Evolutionary conservation across 2,888 invertebrate genomes (phyloP).

Genomic region (Tenthredo notha): DNA sequence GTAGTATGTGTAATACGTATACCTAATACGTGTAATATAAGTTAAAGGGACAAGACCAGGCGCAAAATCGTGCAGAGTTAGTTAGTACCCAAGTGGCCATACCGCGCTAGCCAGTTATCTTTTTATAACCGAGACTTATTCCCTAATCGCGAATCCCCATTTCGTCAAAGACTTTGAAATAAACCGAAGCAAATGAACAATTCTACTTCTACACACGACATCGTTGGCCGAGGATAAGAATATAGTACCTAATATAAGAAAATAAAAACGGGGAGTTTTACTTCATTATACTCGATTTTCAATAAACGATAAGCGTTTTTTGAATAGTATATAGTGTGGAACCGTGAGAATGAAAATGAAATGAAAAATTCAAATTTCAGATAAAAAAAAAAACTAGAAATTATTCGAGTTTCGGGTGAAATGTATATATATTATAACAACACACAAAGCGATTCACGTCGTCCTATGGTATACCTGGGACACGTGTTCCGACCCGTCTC

Average conservation of each 20-base stretch:
- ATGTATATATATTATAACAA: slow-evolving; percentile 54
- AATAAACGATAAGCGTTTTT: not conserved
- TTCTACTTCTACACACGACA: not conserved
- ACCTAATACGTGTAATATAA: not conserved
- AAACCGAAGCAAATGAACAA: not conserved
- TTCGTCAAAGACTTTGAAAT: not conserved
- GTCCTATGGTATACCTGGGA: slow-evolving; percentile 42
- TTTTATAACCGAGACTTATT: not conserved
- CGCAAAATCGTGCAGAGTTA: not conserved
- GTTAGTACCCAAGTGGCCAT: slow-evolving; percentile 12
- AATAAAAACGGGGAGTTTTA: not conserved
- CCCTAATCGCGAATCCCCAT: not conserved
- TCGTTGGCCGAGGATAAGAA: not conserved
- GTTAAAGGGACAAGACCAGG: not conserved
- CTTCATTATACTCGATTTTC: not conserved
- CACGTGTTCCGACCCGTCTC: slow-evolving; percentile 57
- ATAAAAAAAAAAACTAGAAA: not conserved
- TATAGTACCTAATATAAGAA: too few species aligned
- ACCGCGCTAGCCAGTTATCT: not conserved
- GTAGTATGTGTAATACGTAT: not conserved
- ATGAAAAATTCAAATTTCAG: not conserved
- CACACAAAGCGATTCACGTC: slow-evolving; percentile 38
- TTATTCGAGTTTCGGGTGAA: not conserved
- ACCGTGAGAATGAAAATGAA: not conserved
- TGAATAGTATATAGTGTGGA: too few species aligned